These are phyloP conservation scores for Spea hammondii DNA, from an alignment of 2,797 vertebrate genomes.

Conservation along the genomic window DNA sequence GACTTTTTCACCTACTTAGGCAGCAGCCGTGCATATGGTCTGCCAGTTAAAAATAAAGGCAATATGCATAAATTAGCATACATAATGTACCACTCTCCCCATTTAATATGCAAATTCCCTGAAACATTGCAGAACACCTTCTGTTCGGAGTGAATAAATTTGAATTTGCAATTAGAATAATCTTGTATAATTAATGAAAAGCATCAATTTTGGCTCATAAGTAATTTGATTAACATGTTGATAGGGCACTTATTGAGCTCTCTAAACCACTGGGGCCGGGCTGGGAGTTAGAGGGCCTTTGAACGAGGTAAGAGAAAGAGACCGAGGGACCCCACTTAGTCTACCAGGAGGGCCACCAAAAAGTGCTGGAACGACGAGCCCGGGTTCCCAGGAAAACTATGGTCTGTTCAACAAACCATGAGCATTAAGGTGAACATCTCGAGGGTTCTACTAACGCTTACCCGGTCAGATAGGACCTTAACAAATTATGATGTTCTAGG, in stretches of 20 bases:
- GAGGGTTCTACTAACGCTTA: too few relatives aligned
- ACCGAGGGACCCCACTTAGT: background rate
- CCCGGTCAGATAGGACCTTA: too few relatives aligned
- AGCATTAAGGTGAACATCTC: too few relatives aligned
- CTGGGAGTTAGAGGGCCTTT: slow-evolving; percentile 57
- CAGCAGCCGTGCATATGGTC: slow-evolving; percentile 82
- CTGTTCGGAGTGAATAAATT: slow-evolving; percentile 93
- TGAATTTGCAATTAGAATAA: slow-evolving; percentile 96
- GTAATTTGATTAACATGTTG: slow-evolving; percentile 97
- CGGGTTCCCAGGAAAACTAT: too few relatives aligned
- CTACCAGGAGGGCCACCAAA: background rate
- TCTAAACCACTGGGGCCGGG: slow-evolving; percentile 69
- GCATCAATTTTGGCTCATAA: slow-evolving; percentile 88
- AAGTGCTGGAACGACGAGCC: too few relatives aligned
- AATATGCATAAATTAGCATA: slow-evolving; percentile 92
- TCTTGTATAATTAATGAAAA: slow-evolving; percentile 99
- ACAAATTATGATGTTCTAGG: too few relatives aligned
- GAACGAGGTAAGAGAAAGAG: slow-evolving; percentile 45
- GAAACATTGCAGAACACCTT: slow-evolving; percentile 94
- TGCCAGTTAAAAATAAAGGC: slow-evolving; percentile 90
- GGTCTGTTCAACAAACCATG: too few relatives aligned
- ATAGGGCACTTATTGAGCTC: slow-evolving; percentile 84
- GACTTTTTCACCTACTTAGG: slow-evolving; percentile 75
- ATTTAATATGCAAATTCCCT: slow-evolving; percentile 96
- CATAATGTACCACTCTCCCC: slow-evolving; percentile 82